These are phyloP conservation scores for Maniola jurtina DNA, from an alignment of 1,140 invertebrate genomes.

Conservation along the genomic window DNA sequence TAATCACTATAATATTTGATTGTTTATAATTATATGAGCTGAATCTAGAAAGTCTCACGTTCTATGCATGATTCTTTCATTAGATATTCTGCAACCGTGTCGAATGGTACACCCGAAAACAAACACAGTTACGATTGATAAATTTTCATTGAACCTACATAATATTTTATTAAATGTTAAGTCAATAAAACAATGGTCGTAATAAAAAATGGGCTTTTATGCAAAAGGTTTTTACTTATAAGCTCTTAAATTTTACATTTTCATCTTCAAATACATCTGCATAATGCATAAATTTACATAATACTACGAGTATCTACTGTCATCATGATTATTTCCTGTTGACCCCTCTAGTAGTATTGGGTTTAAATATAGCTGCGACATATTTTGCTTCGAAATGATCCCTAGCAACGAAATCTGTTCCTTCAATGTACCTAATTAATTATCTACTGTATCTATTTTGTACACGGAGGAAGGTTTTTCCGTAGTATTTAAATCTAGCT, in stretches of 20 bases:
- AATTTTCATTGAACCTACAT: not conserved
- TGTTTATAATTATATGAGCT: slow-evolving; percentile 62
- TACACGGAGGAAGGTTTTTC: too few species aligned
- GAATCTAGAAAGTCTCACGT: slow-evolving; percentile 59
- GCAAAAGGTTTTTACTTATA: not conserved
- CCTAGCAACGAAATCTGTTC: too few species aligned
- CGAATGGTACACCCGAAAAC: slow-evolving; percentile 25
- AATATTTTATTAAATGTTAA: slow-evolving; percentile 1
- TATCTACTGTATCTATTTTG: too few species aligned
- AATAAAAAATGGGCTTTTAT: not conserved
- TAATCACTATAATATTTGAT: slow-evolving; percentile 61
- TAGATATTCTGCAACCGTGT: slow-evolving; percentile 32
- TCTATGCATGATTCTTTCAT: slow-evolving; percentile 33
- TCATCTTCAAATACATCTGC: slow-evolving; percentile 9
- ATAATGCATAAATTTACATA: slow-evolving; percentile 10
- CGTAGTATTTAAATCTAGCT: too few species aligned
- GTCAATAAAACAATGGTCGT: not conserved
- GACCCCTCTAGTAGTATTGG: slow-evolving; percentile 2
- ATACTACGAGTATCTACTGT: not conserved
- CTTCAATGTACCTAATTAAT: too few species aligned
- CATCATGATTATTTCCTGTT: slow-evolving; percentile 6
- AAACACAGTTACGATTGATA: slow-evolving; percentile 18
- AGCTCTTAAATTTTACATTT: slow-evolving; percentile 11
- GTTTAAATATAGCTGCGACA: not conserved
- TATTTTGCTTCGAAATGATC: not conserved